Conservation (phyloP, 2,113 vertebrate genomes). For the Caretta caretta region DNA sequence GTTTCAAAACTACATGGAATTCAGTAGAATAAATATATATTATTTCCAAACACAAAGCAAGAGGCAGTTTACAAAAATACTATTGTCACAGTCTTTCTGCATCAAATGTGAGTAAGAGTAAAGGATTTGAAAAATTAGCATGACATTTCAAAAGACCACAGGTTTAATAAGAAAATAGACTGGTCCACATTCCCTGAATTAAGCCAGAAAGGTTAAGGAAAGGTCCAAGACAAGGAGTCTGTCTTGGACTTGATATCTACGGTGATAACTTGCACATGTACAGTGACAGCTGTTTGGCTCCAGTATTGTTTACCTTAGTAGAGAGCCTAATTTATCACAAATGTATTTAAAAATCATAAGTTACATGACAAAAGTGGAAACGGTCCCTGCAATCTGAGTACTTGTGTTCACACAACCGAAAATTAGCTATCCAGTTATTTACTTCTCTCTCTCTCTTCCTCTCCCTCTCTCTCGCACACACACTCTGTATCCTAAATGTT, state of each 20-base stretch:
- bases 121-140: slow-evolving; percentile 16
- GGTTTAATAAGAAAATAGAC: slow-evolving; percentile 28
- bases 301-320: slow-evolving; percentile 60
- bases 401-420: slow-evolving; percentile 26
- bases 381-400: slow-evolving; percentile 63
- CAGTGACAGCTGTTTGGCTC: slow-evolving; percentile 63
- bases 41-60: slow-evolving; percentile 63
- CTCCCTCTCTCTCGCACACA: neutral
- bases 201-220: slow-evolving; percentile 69
- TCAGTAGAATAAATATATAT: slow-evolving; percentile 75
- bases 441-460: slow-evolving; percentile 42
- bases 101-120: slow-evolving; percentile 14
- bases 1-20: slow-evolving; percentile 38
- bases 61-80: slow-evolving; percentile 67
- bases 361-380: slow-evolving; percentile 32
- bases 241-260: slow-evolving; percentile 60
- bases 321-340: slow-evolving; percentile 67
- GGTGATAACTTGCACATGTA: slow-evolving; percentile 66
- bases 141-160: slow-evolving; percentile 30
- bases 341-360: slow-evolving; percentile 64
- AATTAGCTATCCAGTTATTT: slow-evolving; percentile 48
- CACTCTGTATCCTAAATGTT: slow-evolving; percentile 9
- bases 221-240: slow-evolving; percentile 54
- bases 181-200: slow-evolving; percentile 33
- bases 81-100: slow-evolving; percentile 50